Base-by-base conservation (phyloP, 2,797 vertebrate species). In the Bucorvus abyssinicus region DNA sequence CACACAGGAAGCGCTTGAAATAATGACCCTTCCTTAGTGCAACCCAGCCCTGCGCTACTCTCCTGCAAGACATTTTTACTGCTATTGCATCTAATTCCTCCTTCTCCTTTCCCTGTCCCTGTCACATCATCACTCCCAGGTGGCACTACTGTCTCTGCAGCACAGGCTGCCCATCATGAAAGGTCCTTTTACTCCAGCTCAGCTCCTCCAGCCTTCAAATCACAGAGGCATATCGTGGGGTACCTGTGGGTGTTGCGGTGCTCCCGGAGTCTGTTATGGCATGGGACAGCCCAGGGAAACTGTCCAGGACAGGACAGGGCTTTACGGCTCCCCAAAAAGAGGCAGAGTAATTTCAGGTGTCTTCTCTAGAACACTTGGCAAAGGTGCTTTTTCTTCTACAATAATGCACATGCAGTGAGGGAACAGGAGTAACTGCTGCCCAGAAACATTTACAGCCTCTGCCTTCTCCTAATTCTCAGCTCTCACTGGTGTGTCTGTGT, bases 341-440 rank as follows among this genome's bases (percentile, higher is more conserved):
- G 69, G 6, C 38, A 2, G 12, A 10, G 23, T 4, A 67, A 42
- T 57, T 90, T 60, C 30, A 65, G 18, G 12, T 50, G 10, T 49
- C 38, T 57, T 52, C 22, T 73, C 29, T 77, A 45, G 56, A 75
- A 21, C 5, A 3, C 1, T 4, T 3, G 19, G 52, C 15, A 57
- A 53, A 73, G 44, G 10, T 1, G 22, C 3, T 59, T 50, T 73
- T 60, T n/a, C 32, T 60, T 26, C 10, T 5, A 10, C 27, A 1
- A 4, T 4, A 3, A 34, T 14, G 8, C 2, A 40, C 0, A 0
- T 27, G 6, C 19, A 68, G 11, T 0, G 2, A 0, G 1, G 47
- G 38, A 44, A 36, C 0, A 2, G 60, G 17, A 26, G 7, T 4
- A 38, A 27, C 11, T 40, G 22, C 65, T 63, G 9, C 42, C 10